Base-by-base conservation (phyloP, 2,888 invertebrate species). In the Mystacides longicornis region DNA sequence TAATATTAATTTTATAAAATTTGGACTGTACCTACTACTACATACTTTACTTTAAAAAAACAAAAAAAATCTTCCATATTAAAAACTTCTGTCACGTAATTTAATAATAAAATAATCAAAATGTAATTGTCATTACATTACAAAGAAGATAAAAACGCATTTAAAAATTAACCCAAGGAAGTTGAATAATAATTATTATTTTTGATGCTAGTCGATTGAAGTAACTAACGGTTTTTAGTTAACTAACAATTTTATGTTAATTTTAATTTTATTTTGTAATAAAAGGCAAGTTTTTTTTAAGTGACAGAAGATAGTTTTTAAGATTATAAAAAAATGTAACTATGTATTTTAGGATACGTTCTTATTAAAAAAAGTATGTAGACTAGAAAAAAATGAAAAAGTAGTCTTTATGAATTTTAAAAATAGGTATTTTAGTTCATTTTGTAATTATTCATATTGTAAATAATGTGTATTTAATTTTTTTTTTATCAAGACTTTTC, bases 81-180 rank as follows among this genome's bases (percentile, higher is more conserved):
- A 27, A 51, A 43, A 42, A 42, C 42, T 43, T 45, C 43, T n/a
- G 20, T 50, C 50, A 37, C 37, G 37, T 37, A 37, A 14, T 37
- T 7, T 37, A 37, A n/a, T 27, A n/a, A 37, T 37, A 37, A 16
- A 37, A 37, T 7, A n/a, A n/a, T n/a, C n/a, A n/a, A n/a, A n/a
- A n/a, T n/a, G n/a, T n/a, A n/a, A n/a, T n/a, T n/a, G n/a, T n/a
- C n/a, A n/a, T n/a, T n/a, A n/a, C n/a, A n/a, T n/a, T n/a, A 37
- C 4, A 37, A 37, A 27, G 5, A 27, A 27, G 5, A 27, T 7
- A 27, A 27, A 7, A 27, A 5, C 11, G 27, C 5, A 27, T 27
- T 7, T 27, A 5, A 11, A 27, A 5, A 11, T 7, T 11, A 27
- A 7, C 11, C 7, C 11, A 11, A 27, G 11, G 16, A 37, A 3